phyloP scores from a whole-genome alignment of 64 coral and sea anemone species.

The Astreopora myriophthalma region DNA sequence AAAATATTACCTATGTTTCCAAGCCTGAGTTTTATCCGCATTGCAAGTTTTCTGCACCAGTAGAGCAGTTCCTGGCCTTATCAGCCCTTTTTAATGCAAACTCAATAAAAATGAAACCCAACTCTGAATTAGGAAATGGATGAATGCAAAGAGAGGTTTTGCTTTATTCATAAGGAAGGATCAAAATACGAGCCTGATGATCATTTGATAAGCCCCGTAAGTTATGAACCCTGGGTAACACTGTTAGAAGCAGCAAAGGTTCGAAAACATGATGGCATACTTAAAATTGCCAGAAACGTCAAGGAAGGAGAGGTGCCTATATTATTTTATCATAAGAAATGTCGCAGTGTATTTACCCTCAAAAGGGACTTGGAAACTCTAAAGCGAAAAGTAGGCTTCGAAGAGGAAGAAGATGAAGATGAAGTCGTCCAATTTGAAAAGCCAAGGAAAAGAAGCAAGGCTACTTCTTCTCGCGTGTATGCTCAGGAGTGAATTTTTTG shows the following conservation, averaged over 20 bases:
- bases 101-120: neutral
- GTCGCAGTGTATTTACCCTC: conserved; percentile 7
- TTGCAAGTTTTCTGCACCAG: neutral
- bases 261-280: neutral
- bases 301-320: conserved; percentile 17
- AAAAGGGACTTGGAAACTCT: conserved; percentile 37
- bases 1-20: neutral
- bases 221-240: conserved; percentile 28
- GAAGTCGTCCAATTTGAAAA: neutral
- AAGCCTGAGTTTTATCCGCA: neutral
- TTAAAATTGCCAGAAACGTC: neutral
- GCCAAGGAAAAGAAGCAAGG: neutral
- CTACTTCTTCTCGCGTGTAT: conserved; percentile 18
- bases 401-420: conserved; percentile 1
- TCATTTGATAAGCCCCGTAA: conserved; percentile 12
- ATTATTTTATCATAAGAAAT: conserved; percentile 25
- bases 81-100: neutral
- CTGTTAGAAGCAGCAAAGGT: conserved; percentile 35
- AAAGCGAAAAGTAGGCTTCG: conserved; percentile 7
- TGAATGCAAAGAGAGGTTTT: neutral
- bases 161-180: conserved; percentile 7
- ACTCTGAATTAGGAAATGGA: neutral
- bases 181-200: neutral
- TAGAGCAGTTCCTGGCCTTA: neutral
- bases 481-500: conserved; percentile 8